Conservation (phyloP, 2,797 vertebrate genomes). For the Karalla daura region DNA sequence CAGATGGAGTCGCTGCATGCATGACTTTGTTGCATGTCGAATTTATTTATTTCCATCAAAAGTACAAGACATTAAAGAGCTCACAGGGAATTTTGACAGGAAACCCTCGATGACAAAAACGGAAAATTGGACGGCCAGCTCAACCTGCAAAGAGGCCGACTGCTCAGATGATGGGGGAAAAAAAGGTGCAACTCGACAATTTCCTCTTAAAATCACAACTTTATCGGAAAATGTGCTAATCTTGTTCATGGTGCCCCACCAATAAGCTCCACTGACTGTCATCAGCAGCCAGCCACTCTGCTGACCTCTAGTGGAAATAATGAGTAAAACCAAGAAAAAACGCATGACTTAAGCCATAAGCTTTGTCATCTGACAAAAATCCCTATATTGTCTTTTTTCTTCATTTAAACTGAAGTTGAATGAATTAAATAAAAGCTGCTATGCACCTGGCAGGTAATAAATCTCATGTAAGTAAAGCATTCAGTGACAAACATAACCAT, state of each 20-base stretch:
- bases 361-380: too few relatives aligned
- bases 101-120: slow-evolving; percentile 22
- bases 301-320: slow-evolving; percentile 40
- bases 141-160: neutral
- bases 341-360: too few relatives aligned
- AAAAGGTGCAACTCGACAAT: neutral
- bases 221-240: neutral
- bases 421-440: too few relatives aligned
- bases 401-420: too few relatives aligned
- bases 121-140: neutral
- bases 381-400: neutral
- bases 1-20: too few relatives aligned
- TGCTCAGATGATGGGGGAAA: neutral
- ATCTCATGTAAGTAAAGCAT: too few relatives aligned
- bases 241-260: neutral
- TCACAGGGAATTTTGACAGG: neutral
- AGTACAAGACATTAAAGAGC: neutral
- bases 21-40: too few relatives aligned
- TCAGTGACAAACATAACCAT: too few relatives aligned
- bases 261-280: neutral
- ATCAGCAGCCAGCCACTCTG: neutral
- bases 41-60: too few relatives aligned
- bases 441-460: too few relatives aligned
- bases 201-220: neutral
- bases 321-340: neutral